Percentiles rank a stretch among this genome's conserved stretches.
These are phyloP conservation scores for Sarcophaga subvicina DNA, from an alignment of 2,888 invertebrate genomes.

Conservation along the genomic window DNA sequence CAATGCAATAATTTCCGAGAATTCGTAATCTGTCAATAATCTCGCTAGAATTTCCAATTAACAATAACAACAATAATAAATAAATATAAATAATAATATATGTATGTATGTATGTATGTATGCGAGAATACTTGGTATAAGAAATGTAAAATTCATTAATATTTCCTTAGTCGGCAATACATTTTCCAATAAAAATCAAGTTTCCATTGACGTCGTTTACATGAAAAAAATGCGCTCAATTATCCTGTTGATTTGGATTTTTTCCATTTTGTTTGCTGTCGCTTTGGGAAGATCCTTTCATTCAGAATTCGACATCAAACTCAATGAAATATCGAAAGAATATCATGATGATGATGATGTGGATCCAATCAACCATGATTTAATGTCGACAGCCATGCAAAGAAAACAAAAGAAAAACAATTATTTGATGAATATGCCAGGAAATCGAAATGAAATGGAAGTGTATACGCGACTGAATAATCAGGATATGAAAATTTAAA, in stretches of 20 bases:
- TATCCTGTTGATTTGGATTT: background rate
- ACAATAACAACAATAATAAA: background rate
- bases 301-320: background rate
- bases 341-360: conserved; percentile 39
- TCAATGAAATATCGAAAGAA: conserved; percentile 16
- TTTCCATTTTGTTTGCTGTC: background rate
- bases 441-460: conserved; percentile 22
- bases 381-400: background rate
- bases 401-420: conserved; percentile 1
- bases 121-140: background rate
- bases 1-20: background rate
- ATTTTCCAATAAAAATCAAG: background rate
- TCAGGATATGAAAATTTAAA: background rate
- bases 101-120: conserved; percentile 4
- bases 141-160: background rate
- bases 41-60: background rate
- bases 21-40: background rate
- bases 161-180: background rate
- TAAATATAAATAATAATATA: background rate
- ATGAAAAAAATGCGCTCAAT: conserved; percentile 3
- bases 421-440: conserved; percentile 5
- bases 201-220: background rate
- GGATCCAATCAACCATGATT: background rate
- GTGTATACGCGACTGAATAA: background rate
- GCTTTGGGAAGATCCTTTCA: background rate